Percentiles rank a stretch among this genome's conserved stretches.
Conservation (phyloP, 2,797 vertebrate species). For the Toxotes lorentzi region DNA sequence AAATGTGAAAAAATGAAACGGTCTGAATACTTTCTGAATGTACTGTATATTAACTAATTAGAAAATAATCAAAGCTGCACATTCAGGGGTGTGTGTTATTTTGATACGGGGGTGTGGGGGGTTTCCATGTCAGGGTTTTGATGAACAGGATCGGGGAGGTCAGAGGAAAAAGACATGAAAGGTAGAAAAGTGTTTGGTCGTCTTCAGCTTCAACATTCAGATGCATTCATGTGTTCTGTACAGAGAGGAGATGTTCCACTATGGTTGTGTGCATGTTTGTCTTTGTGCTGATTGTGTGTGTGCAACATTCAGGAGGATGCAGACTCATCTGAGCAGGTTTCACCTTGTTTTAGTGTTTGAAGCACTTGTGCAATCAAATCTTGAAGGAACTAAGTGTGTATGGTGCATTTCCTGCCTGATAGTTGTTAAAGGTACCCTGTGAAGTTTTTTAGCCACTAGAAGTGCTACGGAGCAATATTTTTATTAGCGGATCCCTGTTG, state of each 20-base stretch:
- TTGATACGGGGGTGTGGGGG: not conserved
- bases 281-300: conserved; percentile 11
- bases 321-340: conserved; percentile 24
- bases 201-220: conserved; percentile 38
- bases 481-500: not conserved
- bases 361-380: conserved; percentile 12
- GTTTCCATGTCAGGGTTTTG: conserved; percentile 20
- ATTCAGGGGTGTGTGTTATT: not conserved
- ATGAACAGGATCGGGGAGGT: conserved; percentile 34
- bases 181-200: conserved; percentile 19
- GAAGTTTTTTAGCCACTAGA: conserved; percentile 5
- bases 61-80: not conserved
- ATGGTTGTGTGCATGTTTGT: not conserved
- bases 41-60: not conserved
- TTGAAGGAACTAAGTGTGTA: not conserved
- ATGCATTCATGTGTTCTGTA: conserved; percentile 19
- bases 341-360: not conserved
- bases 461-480: not conserved
- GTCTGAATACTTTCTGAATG: too few species aligned
- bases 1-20: too few species aligned
- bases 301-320: conserved; percentile 13
- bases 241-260: conserved; percentile 6
- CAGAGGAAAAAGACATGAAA: conserved; percentile 33
- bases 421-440: conserved; percentile 10
- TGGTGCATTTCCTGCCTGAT: conserved; percentile 3